Conservation (phyloP, 2,113 vertebrate genomes). For the Mugil cephalus region DNA sequence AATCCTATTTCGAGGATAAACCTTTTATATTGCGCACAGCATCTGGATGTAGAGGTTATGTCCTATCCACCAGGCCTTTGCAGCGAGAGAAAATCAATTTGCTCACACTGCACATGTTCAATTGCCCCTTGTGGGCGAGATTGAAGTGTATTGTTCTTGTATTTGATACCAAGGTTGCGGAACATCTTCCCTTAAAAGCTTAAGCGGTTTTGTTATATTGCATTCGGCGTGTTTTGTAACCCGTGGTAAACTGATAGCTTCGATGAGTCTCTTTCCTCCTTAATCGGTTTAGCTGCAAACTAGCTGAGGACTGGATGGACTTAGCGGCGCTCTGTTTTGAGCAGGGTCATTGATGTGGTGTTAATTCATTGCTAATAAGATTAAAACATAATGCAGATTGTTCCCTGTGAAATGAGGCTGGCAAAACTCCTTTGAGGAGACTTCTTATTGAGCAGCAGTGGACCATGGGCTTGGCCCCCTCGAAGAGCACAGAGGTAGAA, state of each 20-base stretch:
- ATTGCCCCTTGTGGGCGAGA: constrained; percentile 44
- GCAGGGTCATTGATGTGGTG: constrained; percentile 52
- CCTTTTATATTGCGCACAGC: constrained; percentile 1
- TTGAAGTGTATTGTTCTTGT: constrained; percentile 37
- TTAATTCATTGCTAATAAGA: constrained; percentile 68
- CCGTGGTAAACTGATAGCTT: constrained; percentile 12
- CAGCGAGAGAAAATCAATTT: constrained; percentile 54
- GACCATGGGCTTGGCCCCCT: constrained; percentile 48
- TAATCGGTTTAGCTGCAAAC: constrained; percentile 44
- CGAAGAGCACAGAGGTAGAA: constrained; percentile 27
- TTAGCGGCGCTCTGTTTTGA: constrained; percentile 30
- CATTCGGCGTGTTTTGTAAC: constrained; percentile 38
- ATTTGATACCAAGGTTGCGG: constrained; percentile 39
- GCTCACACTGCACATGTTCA: constrained; percentile 19
- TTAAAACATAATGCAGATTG: constrained; percentile 68
- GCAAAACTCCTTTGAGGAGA: constrained; percentile 51
- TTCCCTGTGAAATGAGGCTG: constrained; percentile 50
- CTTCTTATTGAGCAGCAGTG: constrained; percentile 44
- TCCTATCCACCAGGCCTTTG: constrained; percentile 32
- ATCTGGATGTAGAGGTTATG: constrained; percentile 40
- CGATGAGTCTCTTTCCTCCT: constrained; percentile 16
- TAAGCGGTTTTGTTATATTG: constrained; percentile 21
- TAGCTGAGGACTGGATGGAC: constrained; percentile 39
- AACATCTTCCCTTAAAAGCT: constrained; percentile 31
- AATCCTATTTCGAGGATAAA: constrained; percentile 18